Conservation (phyloP, 2,113 vertebrate genomes). For the Sorex fumeus region DNA sequence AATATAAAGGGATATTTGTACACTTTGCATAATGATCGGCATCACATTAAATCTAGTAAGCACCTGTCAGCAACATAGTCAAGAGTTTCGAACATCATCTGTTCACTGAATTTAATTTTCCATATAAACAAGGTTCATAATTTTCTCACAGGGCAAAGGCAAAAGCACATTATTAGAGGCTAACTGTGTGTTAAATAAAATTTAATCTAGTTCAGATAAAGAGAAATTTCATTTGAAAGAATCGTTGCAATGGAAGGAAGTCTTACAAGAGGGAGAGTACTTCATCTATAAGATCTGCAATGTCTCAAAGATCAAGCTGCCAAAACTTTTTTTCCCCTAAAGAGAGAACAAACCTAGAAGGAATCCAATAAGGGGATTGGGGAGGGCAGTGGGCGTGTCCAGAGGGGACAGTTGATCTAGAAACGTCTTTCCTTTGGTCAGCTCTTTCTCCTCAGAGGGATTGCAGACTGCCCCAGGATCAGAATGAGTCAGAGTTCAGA, state of each 20-base stretch:
- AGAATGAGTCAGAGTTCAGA: background rate
- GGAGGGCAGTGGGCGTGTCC: too few species aligned
- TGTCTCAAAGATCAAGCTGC: background rate
- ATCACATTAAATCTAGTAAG: background rate
- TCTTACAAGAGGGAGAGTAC: background rate
- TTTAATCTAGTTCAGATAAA: background rate
- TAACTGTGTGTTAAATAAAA: background rate
- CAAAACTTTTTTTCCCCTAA: background rate
- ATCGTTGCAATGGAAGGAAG: background rate
- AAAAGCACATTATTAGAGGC: background rate
- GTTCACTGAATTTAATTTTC: constrained; percentile 6
- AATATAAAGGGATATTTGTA: background rate
- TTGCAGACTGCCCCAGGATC: background rate
- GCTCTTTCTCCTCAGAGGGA: background rate
- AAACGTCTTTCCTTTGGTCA: background rate
- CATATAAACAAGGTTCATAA: background rate
- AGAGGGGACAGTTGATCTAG: background rate
- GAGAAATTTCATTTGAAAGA: background rate
- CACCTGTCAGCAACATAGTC: background rate
- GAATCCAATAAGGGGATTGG: background rate
- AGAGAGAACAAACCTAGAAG: background rate
- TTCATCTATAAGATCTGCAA: background rate
- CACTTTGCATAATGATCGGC: background rate
- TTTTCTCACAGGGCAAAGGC: background rate
- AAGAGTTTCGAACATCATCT: background rate